Conservation (phyloP, 2,113 vertebrate genomes). For the Sebastes schlegelii region DNA sequence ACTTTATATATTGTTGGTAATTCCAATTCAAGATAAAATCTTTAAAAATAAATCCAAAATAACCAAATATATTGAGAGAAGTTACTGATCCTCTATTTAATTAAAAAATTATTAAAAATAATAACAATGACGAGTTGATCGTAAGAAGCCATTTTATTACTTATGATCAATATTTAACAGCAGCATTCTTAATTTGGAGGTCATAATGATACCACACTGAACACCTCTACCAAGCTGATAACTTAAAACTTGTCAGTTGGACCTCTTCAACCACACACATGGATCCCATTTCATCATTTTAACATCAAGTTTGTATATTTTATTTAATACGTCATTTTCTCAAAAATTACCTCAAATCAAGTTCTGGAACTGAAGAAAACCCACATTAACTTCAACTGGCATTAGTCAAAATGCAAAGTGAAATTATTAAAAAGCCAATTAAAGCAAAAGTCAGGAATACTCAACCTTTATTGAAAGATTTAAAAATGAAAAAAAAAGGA, state of each 20-base stretch:
- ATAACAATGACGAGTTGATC: background rate
- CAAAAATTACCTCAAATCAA: background rate
- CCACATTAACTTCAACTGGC: background rate
- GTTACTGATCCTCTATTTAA: no score
- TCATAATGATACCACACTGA: background rate
- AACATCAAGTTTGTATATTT: background rate
- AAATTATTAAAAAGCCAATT: background rate
- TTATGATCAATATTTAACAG: background rate
- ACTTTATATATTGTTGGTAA: no score
- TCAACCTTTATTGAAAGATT: constrained; percentile 32
- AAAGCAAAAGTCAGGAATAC: constrained; percentile 10
- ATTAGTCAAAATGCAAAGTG: background rate
- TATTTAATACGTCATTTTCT: background rate
- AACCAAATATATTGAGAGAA: no score
- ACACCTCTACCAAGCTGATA: no score
- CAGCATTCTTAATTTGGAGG: background rate
- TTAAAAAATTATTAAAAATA: background rate
- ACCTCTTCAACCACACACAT: background rate
- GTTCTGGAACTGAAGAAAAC: background rate
- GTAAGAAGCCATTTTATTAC: constrained; percentile 23
- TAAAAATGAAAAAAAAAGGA: background rate
- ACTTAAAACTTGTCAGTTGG: background rate
- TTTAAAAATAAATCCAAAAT: no score
- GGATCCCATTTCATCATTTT: background rate
- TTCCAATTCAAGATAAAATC: no score